Conservation (phyloP, 2,797 vertebrate species). For the Catharus ustulatus region DNA sequence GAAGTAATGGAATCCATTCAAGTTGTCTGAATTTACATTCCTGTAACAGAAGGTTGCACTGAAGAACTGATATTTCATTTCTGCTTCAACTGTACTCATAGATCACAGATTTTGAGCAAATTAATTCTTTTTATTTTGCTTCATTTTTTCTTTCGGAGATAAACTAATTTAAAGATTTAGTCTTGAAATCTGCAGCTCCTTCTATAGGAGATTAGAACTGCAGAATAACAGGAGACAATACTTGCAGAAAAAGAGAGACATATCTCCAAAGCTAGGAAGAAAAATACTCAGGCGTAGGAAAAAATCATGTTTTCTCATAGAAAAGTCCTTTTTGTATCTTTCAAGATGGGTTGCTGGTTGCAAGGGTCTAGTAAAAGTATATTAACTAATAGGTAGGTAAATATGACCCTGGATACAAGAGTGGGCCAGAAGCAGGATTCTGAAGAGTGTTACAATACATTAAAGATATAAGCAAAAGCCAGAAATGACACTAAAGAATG, state of each 20-base stretch:
- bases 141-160: neutral
- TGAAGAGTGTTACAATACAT: neutral
- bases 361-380: neutral
- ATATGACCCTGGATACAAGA: neutral
- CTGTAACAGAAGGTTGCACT: neutral
- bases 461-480: neutral
- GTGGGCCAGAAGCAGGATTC: neutral
- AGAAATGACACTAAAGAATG: neutral
- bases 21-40: neutral
- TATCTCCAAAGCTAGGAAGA: neutral
- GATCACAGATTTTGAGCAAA: neutral
- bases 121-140: neutral
- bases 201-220: neutral
- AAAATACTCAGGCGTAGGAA: neutral
- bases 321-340: neutral
- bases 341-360: neutral
- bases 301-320: neutral
- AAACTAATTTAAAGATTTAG: neutral
- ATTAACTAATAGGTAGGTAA: neutral
- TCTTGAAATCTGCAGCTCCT: neutral
- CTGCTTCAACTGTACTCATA: neutral
- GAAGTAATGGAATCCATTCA: neutral
- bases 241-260: neutral
- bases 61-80: neutral
- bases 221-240: neutral